These are phyloP conservation scores for Trichacis sp. DNA, from an alignment of 2,888 invertebrate species.

Conservation along the genomic window DNA sequence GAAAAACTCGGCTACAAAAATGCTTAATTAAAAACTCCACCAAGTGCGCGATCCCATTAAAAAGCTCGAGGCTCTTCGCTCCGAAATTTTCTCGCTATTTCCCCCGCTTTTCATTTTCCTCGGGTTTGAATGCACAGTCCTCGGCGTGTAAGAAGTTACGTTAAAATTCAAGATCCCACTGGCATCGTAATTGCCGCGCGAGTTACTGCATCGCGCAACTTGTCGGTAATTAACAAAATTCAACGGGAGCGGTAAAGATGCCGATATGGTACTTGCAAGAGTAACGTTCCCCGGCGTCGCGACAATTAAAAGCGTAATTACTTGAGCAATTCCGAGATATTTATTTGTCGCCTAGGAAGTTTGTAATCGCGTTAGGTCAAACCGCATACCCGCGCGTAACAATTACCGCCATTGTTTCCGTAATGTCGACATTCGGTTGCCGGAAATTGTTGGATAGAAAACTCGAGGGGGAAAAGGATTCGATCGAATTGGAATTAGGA, in stretches of 20 bases:
- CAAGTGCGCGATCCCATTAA: not conserved
- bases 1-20: no score
- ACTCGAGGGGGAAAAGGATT: not conserved
- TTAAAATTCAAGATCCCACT: constrained; percentile 17
- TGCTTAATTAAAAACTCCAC: not conserved
- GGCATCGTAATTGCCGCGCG: constrained; percentile 35
- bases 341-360: constrained; percentile 26
- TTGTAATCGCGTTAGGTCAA: constrained; percentile 20
- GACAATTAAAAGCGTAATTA: constrained; percentile 36
- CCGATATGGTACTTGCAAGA: constrained; percentile 26
- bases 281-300: constrained; percentile 23
- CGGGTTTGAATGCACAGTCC: constrained; percentile 35
- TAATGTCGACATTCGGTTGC: constrained; percentile 5
- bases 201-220: constrained; percentile 35
- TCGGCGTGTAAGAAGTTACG: constrained; percentile 17
- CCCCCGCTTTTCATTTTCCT: constrained; percentile 23
- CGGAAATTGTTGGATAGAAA: not conserved
- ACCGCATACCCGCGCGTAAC: constrained; percentile 29
- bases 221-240: constrained; percentile 42
- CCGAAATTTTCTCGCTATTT: constrained; percentile 7
- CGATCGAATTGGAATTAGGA: not conserved
- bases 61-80: constrained; percentile 3
- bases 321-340: constrained; percentile 17
- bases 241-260: constrained; percentile 25
- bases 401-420: constrained; percentile 26